phyloP scores from a whole-genome alignment of 2,113 vertebrate genomes.

The Mola mola region DNA sequence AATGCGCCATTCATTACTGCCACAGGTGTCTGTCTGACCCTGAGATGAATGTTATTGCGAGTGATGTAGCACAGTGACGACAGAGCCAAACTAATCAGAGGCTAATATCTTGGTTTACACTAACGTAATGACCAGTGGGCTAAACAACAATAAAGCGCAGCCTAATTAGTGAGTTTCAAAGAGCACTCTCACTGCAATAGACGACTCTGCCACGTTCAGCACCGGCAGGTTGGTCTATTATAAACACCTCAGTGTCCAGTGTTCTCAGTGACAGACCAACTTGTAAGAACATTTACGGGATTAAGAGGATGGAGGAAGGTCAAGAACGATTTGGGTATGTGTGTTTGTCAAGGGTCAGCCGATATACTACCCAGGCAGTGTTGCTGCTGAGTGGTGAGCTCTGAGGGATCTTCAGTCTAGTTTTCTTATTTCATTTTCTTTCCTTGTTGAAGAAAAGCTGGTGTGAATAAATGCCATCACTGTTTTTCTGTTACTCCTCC shows the following conservation, averaged over 20 bases:
- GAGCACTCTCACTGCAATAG: constrained; percentile 70
- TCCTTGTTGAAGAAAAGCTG: constrained; percentile 45
- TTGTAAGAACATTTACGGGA: constrained; percentile 86
- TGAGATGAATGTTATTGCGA: constrained; percentile 33
- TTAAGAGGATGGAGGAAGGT: constrained; percentile 55
- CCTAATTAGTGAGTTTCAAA: constrained; percentile 80
- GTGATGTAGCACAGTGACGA: constrained; percentile 53
- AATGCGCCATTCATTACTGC: constrained; percentile 37
- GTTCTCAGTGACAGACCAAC: constrained; percentile 80
- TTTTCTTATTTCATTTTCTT: constrained; percentile 50
- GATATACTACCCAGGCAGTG: constrained; percentile 79
- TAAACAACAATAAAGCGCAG: constrained; percentile 76
- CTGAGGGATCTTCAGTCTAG: constrained; percentile 66
- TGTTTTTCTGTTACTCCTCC: constrained; percentile 71
- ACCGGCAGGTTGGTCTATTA: constrained; percentile 60
- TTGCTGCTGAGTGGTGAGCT: constrained; percentile 82
- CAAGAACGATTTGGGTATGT: constrained; percentile 17
- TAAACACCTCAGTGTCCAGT: constrained; percentile 71
- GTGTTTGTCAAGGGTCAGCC: constrained; percentile 80
- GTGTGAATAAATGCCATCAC: constrained; percentile 83
- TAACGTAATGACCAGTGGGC: constrained; percentile 72
- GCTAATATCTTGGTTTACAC: constrained; percentile 79
- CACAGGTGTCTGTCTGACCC: constrained; percentile 40
- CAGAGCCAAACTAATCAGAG: constrained; percentile 71
- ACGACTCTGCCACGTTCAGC: constrained; percentile 59